Percentiles rank a stretch among this genome's conserved stretches.
Conservation (phyloP, 1,140 invertebrate species). For the Gonioctena quinquepunctata region DNA sequence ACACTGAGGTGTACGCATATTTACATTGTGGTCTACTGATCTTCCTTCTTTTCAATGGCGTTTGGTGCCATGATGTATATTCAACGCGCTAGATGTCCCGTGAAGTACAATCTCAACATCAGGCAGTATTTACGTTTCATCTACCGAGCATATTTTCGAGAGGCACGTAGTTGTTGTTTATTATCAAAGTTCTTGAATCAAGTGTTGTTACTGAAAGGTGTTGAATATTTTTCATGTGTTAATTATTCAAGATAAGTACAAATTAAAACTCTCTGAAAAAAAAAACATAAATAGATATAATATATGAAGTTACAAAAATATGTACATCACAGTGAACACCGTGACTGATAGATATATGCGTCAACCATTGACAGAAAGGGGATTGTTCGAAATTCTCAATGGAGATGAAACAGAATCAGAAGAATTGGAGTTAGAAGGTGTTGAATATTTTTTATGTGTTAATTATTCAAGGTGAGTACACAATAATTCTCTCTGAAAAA, state of each 20-base stretch:
- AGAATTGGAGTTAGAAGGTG: not conserved
- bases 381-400: not conserved
- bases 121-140: not conserved
- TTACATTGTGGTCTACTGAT: too few species aligned
- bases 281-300: too few species aligned
- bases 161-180: not conserved
- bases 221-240: too few species aligned
- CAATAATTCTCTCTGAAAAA: too few species aligned
- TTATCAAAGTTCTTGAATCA: not conserved
- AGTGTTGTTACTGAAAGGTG: too few species aligned
- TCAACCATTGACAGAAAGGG: not conserved
- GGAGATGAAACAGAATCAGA: not conserved
- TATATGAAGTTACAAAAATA: not conserved
- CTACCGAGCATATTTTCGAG: not conserved
- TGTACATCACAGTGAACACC: not conserved
- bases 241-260: too few species aligned
- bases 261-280: too few species aligned
- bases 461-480: too few species aligned
- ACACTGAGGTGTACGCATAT: too few species aligned
- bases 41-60: too few species aligned
- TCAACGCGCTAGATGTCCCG: not conserved
- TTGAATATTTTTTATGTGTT: too few species aligned
- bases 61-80: not conserved
- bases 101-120: not conserved
- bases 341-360: not conserved